These are phyloP conservation scores for Lagothrix lagotricha DNA, from an alignment of 2,797 vertebrate species.

Conservation along the genomic window DNA sequence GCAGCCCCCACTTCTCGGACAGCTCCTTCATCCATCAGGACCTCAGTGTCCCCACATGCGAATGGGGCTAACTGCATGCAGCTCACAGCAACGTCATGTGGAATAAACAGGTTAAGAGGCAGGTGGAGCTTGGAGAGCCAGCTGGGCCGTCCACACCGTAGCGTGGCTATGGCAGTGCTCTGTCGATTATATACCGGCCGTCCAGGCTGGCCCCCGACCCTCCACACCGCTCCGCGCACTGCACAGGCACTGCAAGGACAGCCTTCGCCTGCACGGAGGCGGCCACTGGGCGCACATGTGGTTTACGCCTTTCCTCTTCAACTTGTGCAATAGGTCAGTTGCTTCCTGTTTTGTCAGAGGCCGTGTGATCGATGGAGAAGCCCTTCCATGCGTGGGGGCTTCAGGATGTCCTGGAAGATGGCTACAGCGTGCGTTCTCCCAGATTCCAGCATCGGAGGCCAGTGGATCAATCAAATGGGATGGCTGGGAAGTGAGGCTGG, in stretches of 20 bases:
- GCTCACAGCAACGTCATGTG: background rate
- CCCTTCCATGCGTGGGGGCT: no score
- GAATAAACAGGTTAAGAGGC: background rate
- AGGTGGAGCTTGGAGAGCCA: background rate
- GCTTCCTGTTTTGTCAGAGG: background rate
- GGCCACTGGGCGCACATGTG: background rate
- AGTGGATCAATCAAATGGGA: background rate
- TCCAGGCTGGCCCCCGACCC: background rate
- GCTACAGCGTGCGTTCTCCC: background rate
- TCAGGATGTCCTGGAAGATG: background rate
- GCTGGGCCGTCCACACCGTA: rapidly evolving
- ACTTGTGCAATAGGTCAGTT: no score
- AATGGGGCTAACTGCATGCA: background rate
- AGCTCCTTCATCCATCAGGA: background rate
- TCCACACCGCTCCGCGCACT: rapidly evolving
- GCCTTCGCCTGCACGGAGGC: rapidly evolving
- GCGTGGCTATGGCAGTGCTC: background rate
- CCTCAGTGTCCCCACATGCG: background rate
- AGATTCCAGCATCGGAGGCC: rapidly evolving
- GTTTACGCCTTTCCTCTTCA: rapidly evolving
- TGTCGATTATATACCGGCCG: background rate
- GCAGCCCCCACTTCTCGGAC: background rate
- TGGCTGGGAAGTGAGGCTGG: background rate
- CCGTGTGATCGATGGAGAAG: background rate
- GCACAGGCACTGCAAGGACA: background rate